Base-by-base conservation (phyloP, 1,140 invertebrate genomes). In the Stratiolaelaps scimitus region DNA sequence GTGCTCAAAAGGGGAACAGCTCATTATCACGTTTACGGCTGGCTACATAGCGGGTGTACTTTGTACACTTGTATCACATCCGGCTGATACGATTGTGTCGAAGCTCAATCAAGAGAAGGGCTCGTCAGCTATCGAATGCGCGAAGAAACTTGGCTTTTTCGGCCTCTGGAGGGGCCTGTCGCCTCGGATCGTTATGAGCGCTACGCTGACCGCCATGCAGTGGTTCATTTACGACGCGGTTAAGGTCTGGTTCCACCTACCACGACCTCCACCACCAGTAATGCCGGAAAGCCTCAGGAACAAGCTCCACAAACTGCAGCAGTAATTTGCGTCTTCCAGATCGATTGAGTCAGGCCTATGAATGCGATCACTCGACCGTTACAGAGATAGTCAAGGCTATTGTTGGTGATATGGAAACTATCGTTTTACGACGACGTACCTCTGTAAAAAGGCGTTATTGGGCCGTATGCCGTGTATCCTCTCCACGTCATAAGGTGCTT, bases 151-250 rank as follows among this genome's bases (percentile, higher is more conserved):
- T 30, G 88, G 88, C 68, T 72, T 75, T 75, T 20, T 73, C 76
- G 86, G 85, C 67, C 82, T 98, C 68, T 99, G 96, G 96, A 95
- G 93, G 76, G 95, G 96, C 72, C 80, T 99, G 23, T 81, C 83
- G 68, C 91, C 95, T 64, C 92, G 96, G 81, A 99, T 98, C 74
- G 84, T 98, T 67, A 99, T 98, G 95, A 98, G 98, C 75, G 95
- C 94, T 84, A 99, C 95, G 15, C 80, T 99, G 48, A 98, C 95
- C 47, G 95, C 92, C 34, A 83, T 92, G 48, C 95, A 99, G 76
- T 99, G 95, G 95, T 98, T 99, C 80, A 98, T 99, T 76, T 99
- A 98, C 74, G 95, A 98, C 75, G 91, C 87, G 40, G 92, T 97
- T 40, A 93, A 93, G 79, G 89, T 92, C 66, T 84, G 80, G 71